Percentiles rank a stretch among this genome's conserved stretches.
Conservation (phyloP, 2,888 invertebrate species). For the Globia sparganii region DNA sequence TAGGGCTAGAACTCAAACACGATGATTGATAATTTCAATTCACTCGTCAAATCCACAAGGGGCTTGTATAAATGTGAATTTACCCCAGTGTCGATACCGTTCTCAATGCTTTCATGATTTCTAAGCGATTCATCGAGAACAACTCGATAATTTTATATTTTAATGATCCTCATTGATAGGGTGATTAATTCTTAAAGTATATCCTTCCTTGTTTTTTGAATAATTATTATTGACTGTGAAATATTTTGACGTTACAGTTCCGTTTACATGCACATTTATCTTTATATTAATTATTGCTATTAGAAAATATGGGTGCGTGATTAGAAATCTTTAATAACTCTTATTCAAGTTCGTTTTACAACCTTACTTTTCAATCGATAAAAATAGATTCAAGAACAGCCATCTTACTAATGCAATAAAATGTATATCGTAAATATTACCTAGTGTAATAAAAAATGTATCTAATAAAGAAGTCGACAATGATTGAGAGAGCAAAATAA, state of each 20-base stretch:
- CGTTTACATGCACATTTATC: constrained; percentile 30
- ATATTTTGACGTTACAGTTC: constrained; percentile 20
- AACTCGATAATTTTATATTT: neutral
- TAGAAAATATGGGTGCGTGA: constrained; percentile 48
- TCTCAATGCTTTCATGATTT: constrained; percentile 17
- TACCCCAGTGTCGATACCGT: neutral
- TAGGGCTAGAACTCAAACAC: neutral
- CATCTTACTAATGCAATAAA: constrained; percentile 31
- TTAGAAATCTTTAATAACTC: constrained; percentile 52
- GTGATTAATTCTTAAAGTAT: constrained; percentile 26
- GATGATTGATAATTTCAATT: neutral
- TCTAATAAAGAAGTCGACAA: neutral
- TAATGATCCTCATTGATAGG: neutral
- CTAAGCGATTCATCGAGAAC: constrained; percentile 13
- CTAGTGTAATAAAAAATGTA: constrained; percentile 14
- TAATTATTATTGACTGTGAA: constrained; percentile 10
- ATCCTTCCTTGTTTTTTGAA: constrained; percentile 30
- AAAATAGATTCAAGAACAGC: constrained; percentile 24
- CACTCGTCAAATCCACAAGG: constrained; percentile 4
- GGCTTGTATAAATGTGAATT: constrained; percentile 39
- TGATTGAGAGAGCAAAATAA: constrained; percentile 20
- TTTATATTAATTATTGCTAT: constrained; percentile 27
- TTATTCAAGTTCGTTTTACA: constrained; percentile 46
- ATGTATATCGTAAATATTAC: constrained; percentile 12
- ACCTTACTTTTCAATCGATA: constrained; percentile 48